These are phyloP conservation scores for Nemotelus nigrinus DNA, from an alignment of 2,888 invertebrate species.

Conservation along the genomic window DNA sequence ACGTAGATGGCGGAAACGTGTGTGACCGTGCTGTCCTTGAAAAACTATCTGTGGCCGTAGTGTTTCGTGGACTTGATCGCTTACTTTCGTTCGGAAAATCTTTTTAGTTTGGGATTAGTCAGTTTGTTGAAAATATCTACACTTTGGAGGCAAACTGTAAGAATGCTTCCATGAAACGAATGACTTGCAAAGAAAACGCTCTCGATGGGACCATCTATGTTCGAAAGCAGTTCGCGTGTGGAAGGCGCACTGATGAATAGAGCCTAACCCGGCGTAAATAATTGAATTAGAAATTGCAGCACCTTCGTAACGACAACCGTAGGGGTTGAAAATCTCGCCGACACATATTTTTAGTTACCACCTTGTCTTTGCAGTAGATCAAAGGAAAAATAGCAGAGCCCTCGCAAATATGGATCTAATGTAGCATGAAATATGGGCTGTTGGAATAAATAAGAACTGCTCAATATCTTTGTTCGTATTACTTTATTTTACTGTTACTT, in stretches of 20 bases:
- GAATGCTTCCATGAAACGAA: conserved; percentile 21
- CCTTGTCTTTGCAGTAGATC: conserved; percentile 41
- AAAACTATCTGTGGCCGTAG: conserved; percentile 23
- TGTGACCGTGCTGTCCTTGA: conserved; percentile 29
- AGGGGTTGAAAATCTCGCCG: conserved; percentile 21
- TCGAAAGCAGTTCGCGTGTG: conserved; percentile 39
- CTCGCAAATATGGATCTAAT: conserved; percentile 48
- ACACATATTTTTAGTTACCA: conserved; percentile 46
- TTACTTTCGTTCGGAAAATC: background rate
- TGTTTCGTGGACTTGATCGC: background rate
- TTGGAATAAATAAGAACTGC: conserved; percentile 6
- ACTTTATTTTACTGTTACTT: too few species aligned
- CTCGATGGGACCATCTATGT: conserved; percentile 22
- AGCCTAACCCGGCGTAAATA: conserved; percentile 47
- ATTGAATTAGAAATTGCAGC: conserved; percentile 48
- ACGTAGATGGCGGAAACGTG: background rate
- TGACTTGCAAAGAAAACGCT: conserved; percentile 23
- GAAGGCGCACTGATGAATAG: conserved; percentile 44
- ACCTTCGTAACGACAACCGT: conserved; percentile 41
- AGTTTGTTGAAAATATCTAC: background rate
- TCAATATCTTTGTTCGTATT: too few species aligned
- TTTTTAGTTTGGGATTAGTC: background rate
- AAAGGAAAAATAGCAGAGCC: conserved; percentile 46
- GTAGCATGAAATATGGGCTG: conserved; percentile 48
- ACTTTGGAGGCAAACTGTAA: background rate